Percentiles rank a stretch among this genome's conserved stretches.
These are phyloP conservation scores for Zaprionus ghesquierei DNA, from an alignment of 1,140 invertebrate species.

Conservation along the genomic window DNA sequence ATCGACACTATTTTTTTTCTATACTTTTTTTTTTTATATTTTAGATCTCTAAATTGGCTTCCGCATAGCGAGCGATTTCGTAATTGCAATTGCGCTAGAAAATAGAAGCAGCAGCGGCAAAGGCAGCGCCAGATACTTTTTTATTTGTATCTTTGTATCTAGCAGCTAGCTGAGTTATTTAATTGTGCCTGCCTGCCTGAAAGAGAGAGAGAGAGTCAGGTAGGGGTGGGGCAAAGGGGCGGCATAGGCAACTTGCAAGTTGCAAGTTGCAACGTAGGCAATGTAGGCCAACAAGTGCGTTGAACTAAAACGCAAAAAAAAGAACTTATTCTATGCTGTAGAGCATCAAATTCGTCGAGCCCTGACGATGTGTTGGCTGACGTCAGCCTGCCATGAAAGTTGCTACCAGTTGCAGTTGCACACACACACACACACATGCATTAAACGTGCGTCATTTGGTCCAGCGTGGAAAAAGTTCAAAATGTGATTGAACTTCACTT, in stretches of 20 bases:
- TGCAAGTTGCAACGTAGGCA: constrained; percentile 27
- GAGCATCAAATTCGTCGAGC: constrained; percentile 21
- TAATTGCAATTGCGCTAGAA: constrained; percentile 52
- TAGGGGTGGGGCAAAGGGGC: neutral
- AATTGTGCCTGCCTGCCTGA: constrained; percentile 34
- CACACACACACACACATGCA: neutral
- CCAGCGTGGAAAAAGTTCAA: constrained; percentile 50
- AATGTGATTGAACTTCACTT: constrained; percentile 72
- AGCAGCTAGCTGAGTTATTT: constrained; percentile 44
- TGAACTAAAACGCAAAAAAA: constrained; percentile 60
- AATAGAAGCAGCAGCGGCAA: constrained; percentile 32
- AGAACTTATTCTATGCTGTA: constrained; percentile 13
- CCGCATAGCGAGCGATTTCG: constrained; percentile 61
- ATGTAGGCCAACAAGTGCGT: constrained; percentile 80
- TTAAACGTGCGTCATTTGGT: neutral
- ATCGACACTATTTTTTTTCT: neutral
- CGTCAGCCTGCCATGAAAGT: constrained; percentile 25
- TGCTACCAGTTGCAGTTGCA: neutral
- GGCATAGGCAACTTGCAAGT: constrained; percentile 12
- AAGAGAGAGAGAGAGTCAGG: neutral
- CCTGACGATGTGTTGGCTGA: constrained; percentile 15
- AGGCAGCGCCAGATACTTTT: constrained; percentile 17
- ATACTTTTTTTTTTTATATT: constrained; percentile 23
- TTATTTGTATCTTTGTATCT: constrained; percentile 26
- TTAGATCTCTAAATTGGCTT: constrained; percentile 55